Base-by-base conservation (phyloP, 2,113 vertebrate species). In the Nothocercus julius region DNA sequence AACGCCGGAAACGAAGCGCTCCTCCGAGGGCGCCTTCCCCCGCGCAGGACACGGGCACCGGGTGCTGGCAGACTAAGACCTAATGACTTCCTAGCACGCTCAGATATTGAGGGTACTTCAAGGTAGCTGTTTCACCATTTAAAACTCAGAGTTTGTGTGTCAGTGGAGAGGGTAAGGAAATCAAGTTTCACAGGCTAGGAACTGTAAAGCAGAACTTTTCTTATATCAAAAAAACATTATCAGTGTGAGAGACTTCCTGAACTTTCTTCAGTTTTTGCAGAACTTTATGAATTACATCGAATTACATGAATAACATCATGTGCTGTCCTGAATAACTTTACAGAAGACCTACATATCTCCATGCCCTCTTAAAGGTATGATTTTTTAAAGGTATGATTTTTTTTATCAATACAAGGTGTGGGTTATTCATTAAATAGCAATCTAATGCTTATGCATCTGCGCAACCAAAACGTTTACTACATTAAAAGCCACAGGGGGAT, bases 241-340 rank as follows among this genome's bases (percentile, higher is more conserved):
- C 42, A 82, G 20, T 28, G 47, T 1, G 4, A 70, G 14, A 74
- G 42, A 58, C 24, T 53, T 30, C 8, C 25, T 45, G 28, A 18
- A 12, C 7, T 36, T 73, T 11, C 58, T 63, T 47, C 59, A 86
- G 21, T 13, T 83, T 90, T 17, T 32, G 28, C 27, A 83, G 18
- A 64, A 61, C 7, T 54, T 49, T 27, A 28, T 47, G 13, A 66
- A 74, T 9, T 53, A 47, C 5, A 3, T 0, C 34, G 30, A 66
- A 74, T 9, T 53, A 47, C 5, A 3, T 0, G 32, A 27, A 6
- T 25, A 47, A 12, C 9, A 58, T 15, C 45, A 27, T 4, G 5
- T 28, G n/a, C 28, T 51, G 16, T 6, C 27, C 13, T 7, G 19
- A 61, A 19, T 14, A 75, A 54, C 20, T 66, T 18, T 9, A 19